Conservation (phyloP, 2,888 invertebrate genomes). For the Acheta domesticus region DNA sequence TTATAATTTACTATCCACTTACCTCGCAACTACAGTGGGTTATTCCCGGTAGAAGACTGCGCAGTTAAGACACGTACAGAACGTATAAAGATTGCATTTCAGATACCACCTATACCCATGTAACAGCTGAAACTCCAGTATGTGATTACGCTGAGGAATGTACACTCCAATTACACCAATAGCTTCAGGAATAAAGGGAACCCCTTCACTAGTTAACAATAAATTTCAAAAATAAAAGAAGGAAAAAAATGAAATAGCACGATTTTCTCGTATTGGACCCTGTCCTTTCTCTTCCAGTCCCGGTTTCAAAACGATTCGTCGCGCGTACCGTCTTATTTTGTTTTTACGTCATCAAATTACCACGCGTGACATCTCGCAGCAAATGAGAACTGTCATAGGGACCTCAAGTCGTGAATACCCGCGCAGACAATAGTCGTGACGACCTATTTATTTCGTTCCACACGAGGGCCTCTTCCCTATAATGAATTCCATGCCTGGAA, state of each 20-base stretch:
- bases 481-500: neutral
- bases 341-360: neutral
- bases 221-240: neutral
- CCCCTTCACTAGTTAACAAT: neutral
- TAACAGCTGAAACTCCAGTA: neutral
- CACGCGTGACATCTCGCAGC: neutral
- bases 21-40: too few species aligned
- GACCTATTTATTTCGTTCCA: constrained; percentile 11
- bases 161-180: neutral
- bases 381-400: neutral
- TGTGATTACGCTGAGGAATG: neutral
- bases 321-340: neutral
- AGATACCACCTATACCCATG: neutral
- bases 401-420: neutral
- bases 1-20: too few species aligned
- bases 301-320: neutral
- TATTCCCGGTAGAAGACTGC: too few species aligned
- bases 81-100: neutral
- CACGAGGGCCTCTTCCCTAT: neutral
- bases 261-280: too few species aligned
- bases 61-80: too few species aligned
- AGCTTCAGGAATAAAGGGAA: neutral
- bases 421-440: neutral
- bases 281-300: neutral
- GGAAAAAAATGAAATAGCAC: too few species aligned